Evolutionary conservation across 2,113 vertebrate species (phyloP).

Genomic region (Pelodiscus sinensis): DNA sequence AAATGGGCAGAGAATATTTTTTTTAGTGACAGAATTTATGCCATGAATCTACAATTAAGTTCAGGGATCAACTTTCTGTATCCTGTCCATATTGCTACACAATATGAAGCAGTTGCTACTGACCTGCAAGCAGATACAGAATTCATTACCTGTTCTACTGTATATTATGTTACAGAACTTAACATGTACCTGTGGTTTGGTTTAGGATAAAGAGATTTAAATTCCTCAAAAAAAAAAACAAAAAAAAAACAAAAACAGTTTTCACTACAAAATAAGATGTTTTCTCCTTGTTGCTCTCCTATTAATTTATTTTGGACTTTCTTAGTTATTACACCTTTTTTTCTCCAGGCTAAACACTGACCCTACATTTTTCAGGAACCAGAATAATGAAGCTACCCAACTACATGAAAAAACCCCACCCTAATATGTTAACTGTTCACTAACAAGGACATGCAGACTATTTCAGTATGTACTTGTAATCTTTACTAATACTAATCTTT

Average conservation of each 20-base stretch:
- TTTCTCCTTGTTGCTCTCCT: neutral
- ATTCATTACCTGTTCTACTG: neutral
- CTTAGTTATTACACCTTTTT: neutral
- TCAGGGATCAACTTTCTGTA: neutral
- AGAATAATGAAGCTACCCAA: neutral
- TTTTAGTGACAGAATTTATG: neutral
- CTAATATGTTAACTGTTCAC: neutral
- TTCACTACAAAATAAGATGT: rapidly evolving
- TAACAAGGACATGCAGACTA: neutral
- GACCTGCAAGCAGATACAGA: neutral
- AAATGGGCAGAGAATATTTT: neutral
- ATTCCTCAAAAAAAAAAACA: neutral
- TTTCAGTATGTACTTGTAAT: neutral
- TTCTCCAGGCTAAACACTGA: neutral
- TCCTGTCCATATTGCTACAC: neutral
- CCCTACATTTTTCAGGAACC: neutral
- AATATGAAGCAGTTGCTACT: neutral
- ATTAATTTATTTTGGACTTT: neutral
- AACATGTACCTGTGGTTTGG: neutral
- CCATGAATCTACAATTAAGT: neutral
- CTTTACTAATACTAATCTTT: neutral
- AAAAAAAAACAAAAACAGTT: too few relatives aligned
- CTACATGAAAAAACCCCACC: neutral
- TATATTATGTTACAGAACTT: neutral
- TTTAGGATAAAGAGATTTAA: neutral